A percentile compares a stretch with the other conserved stretches of the same genome.
Conservation (phyloP, 2,888 invertebrate species). For the Oscheius sp. region DNA sequence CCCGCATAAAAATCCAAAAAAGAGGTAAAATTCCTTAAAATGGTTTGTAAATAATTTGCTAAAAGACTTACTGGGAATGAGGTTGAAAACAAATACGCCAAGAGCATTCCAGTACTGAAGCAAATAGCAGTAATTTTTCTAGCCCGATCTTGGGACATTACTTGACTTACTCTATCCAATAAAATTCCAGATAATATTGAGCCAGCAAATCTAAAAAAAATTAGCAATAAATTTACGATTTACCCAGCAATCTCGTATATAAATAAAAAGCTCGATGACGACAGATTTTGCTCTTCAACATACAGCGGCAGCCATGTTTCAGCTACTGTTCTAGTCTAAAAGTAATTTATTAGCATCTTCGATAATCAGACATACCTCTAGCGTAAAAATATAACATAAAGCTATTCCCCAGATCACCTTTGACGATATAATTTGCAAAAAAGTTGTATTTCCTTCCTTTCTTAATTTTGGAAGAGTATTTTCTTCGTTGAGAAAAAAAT, state of each 20-base stretch:
- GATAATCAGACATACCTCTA: conserved; percentile 31
- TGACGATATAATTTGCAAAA: conserved; percentile 19
- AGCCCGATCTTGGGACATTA: conserved; percentile 27
- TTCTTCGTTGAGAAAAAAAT: conserved; percentile 18
- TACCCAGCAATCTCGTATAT: conserved; percentile 51
- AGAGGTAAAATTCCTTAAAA: conserved; percentile 33
- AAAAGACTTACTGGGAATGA: conserved; percentile 36
- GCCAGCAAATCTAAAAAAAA: conserved; percentile 38
- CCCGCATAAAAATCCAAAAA: conserved; percentile 39
- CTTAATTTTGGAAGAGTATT: neutral
- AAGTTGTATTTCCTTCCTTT: neutral
- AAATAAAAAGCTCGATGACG: conserved; percentile 37
- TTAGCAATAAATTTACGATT: neutral
- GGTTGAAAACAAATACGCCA: conserved; percentile 29
- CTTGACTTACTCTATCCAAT: conserved; percentile 31
- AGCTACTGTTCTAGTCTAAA: conserved; percentile 46
- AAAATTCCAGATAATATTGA: conserved; percentile 37
- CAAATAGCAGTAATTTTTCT: conserved; percentile 31
- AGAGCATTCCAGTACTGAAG: conserved; percentile 33
- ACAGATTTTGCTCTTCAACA: conserved; percentile 29
- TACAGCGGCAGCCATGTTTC: conserved; percentile 55
- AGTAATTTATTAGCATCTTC: neutral
- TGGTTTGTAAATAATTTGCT: neutral
- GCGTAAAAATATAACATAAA: conserved; percentile 28
- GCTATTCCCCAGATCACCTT: conserved; percentile 36